These are phyloP conservation scores for Taphrorychus bicolor DNA, from an alignment of 2,888 invertebrate species.

Conservation along the genomic window DNA sequence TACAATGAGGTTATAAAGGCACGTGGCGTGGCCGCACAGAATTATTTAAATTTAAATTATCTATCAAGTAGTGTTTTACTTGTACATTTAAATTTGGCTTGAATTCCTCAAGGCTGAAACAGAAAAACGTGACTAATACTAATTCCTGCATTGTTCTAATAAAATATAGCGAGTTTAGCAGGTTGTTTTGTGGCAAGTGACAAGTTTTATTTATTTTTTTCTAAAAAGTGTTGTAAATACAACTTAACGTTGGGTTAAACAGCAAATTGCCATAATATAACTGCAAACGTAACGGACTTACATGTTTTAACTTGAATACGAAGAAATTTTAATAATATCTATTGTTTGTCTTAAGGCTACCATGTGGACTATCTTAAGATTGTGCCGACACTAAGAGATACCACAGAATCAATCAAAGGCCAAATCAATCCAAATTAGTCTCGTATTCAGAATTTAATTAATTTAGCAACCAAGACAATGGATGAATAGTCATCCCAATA, in stretches of 20 bases:
- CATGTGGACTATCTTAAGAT: not conserved
- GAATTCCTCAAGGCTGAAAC: not conserved
- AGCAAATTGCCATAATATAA: slow-evolving; percentile 22
- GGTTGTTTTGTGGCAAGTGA: not conserved
- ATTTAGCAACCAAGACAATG: slow-evolving; percentile 28
- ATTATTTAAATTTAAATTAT: not conserved
- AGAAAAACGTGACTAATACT: slow-evolving; percentile 1
- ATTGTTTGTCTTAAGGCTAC: not conserved
- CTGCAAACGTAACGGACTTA: slow-evolving; percentile 30
- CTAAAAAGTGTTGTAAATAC: not conserved
- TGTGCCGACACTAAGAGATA: not conserved
- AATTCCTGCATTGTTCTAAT: not conserved
- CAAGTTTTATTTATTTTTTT: not conserved
- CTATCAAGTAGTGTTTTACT: not conserved
- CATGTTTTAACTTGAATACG: not conserved
- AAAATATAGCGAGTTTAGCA: not conserved
- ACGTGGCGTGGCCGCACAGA: too few relatives aligned
- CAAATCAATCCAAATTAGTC: slow-evolving; percentile 18
- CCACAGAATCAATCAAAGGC: slow-evolving; percentile 15
- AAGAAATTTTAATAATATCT: slow-evolving; percentile 5
- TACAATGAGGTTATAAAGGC: too few relatives aligned
- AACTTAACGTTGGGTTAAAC: slow-evolving; percentile 23
- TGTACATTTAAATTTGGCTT: not conserved
- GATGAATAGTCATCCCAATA: slow-evolving; percentile 19
- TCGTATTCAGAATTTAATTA: slow-evolving; percentile 23